phyloP scores from a whole-genome alignment of 2,888 invertebrate species.

The Torymus auratus region DNA sequence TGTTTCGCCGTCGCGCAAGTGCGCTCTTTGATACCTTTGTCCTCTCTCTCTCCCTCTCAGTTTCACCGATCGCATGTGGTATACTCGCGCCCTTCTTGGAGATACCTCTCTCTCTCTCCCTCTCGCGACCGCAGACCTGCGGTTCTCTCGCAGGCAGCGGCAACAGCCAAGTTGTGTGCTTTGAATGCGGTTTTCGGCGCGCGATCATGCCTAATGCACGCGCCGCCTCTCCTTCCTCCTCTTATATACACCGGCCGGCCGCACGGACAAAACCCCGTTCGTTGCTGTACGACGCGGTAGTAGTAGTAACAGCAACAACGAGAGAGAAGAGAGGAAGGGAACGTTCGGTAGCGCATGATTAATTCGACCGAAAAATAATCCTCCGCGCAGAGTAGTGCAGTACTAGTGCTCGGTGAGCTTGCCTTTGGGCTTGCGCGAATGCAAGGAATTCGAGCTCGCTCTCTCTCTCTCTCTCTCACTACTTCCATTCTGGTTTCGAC shows the following conservation, averaged over 20 bases:
- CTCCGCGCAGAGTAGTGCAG: no score
- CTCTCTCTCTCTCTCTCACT: no score
- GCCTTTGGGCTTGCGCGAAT: no score
- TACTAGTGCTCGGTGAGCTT: background rate
- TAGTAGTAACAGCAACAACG: no score
- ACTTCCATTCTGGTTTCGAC: no score
- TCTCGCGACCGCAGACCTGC: constrained; percentile 26
- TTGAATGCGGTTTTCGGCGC: constrained; percentile 58
- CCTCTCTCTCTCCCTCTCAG: background rate
- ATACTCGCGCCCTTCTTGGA: background rate
- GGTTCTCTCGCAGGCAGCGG: background rate
- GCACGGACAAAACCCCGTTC: no score
- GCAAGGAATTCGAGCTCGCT: no score
- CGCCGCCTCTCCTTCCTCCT: background rate
- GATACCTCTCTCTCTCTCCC: background rate
- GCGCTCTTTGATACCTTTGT: constrained; percentile 36
- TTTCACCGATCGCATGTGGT: constrained; percentile 9
- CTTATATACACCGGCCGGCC: no score
- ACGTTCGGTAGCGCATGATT: background rate
- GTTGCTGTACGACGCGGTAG: no score
- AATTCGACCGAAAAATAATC: constrained; percentile 31
- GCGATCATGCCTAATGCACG: constrained; percentile 60
- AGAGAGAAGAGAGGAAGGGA: no score
- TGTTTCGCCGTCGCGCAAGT: background rate
- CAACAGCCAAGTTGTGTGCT: constrained; percentile 49